phyloP scores from a whole-genome alignment of 2,113 vertebrate species.

The Pterocles gutturalis region DNA sequence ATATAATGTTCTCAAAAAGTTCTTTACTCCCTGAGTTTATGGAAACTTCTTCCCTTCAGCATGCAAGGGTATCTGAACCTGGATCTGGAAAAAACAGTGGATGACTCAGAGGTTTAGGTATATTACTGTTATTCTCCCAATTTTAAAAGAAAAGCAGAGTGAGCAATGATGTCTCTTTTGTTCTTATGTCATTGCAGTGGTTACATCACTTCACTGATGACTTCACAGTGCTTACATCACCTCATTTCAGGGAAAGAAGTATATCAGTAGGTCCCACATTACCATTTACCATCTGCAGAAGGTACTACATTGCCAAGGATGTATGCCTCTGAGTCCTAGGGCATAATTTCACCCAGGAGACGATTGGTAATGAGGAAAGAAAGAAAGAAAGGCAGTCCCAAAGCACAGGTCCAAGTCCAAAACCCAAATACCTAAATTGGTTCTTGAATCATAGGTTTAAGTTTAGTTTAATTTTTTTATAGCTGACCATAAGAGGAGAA shows the following conservation, averaged over 20 bases:
- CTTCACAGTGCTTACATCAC: background rate
- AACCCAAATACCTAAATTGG: background rate
- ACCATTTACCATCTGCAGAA: background rate
- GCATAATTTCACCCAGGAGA: background rate
- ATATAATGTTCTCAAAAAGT: background rate
- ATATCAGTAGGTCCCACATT: accelerated
- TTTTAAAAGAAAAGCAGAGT: background rate
- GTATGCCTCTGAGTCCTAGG: no score
- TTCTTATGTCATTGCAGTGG: background rate
- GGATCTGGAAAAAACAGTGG: background rate
- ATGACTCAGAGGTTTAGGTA: background rate
- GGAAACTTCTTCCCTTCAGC: background rate
- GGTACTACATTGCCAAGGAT: background rate
- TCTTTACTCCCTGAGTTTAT: background rate
- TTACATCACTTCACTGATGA: background rate
- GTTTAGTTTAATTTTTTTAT: background rate
- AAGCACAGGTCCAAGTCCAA: background rate
- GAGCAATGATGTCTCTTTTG: background rate
- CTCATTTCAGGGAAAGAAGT: background rate
- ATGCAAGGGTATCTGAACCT: background rate
- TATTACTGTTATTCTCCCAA: background rate
- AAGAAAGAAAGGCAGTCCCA: background rate
- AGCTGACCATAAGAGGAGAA: background rate
- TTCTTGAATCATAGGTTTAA: background rate
- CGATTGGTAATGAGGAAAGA: background rate